Conservation (phyloP, 1,140 invertebrate genomes). For the Trachymyrmex septentrionalis region DNA sequence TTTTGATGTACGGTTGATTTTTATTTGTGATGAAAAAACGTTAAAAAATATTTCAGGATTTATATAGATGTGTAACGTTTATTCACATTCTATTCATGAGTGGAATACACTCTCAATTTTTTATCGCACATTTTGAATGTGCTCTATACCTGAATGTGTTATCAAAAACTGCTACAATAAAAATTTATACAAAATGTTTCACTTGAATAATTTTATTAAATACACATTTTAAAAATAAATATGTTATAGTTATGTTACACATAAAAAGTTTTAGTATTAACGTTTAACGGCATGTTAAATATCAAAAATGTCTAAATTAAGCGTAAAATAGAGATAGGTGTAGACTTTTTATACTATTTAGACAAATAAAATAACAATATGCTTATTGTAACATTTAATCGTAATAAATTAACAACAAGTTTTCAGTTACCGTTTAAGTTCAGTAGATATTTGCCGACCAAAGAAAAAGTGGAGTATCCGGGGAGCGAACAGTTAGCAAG, state of each 20-base stretch:
- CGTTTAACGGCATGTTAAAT: neutral
- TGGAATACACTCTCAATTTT: slow-evolving; percentile 10
- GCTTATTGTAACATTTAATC: slow-evolving; percentile 2
- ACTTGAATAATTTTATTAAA: neutral
- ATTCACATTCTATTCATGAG: slow-evolving; percentile 10
- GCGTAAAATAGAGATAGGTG: neutral
- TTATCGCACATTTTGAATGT: slow-evolving; percentile 7
- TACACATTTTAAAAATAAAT: neutral
- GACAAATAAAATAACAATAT: neutral
- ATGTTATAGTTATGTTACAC: neutral
- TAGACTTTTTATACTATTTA: neutral
- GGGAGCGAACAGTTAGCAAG: neutral
- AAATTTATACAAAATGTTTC: neutral
- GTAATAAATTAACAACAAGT: neutral
- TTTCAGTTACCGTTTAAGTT: neutral
- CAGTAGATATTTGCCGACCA: slow-evolving; percentile 34
- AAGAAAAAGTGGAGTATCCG: neutral
- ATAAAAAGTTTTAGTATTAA: neutral
- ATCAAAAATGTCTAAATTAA: neutral
- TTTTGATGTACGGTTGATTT: slow-evolving; percentile 28
- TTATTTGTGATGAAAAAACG: slow-evolving; percentile 45
- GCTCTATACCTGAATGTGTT: neutral
- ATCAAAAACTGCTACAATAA: neutral
- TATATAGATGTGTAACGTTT: slow-evolving; percentile 1
- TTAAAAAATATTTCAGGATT: slow-evolving; percentile 46